Percentiles rank a stretch among this genome's conserved stretches.
Evolutionary conservation across 2,113 vertebrate species (phyloP).

Genomic region (Ophiodon elongatus): DNA sequence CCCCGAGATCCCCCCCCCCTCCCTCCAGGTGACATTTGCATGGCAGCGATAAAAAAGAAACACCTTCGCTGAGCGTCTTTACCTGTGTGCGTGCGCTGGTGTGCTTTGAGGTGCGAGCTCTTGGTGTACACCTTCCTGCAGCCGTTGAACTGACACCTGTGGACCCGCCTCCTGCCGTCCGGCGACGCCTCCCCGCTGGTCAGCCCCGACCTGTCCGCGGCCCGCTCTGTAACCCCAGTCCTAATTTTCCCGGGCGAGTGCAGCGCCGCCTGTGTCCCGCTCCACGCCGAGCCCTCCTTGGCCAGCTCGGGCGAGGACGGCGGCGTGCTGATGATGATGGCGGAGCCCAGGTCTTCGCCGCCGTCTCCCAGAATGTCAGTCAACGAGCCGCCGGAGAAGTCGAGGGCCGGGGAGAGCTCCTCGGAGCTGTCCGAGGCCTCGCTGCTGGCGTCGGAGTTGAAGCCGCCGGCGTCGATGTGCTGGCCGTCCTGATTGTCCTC

Average conservation of each 20-base stretch:
- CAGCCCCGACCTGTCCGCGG: conserved; percentile 76
- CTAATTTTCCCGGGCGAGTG: conserved; percentile 90
- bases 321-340: conserved; percentile 89
- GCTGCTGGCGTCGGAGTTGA: conserved; percentile 93
- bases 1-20: too few species aligned
- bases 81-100: conserved; percentile 98
- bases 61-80: conserved; percentile 60
- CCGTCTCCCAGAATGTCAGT: conserved; percentile 87
- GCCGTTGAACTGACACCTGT: conserved; percentile 96
- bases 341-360: conserved; percentile 89
- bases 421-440: conserved; percentile 95
- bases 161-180: conserved; percentile 92
- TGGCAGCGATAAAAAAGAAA: not conserved
- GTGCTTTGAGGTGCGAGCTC: conserved; percentile 99
- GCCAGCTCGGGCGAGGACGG: conserved; percentile 93
- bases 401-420: conserved; percentile 91
- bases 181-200: conserved; percentile 89
- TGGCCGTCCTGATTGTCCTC: conserved; percentile 83
- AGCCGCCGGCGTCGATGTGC: conserved; percentile 89
- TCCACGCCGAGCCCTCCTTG: conserved; percentile 90
- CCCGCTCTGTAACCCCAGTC: conserved; percentile 84
- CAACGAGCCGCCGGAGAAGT: conserved; percentile 90
- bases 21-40: not conserved
- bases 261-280: conserved; percentile 86
- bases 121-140: conserved; percentile 99